These are phyloP conservation scores for Cacoxenus indagator DNA, from an alignment of 2,888 invertebrate genomes.

Conservation along the genomic window DNA sequence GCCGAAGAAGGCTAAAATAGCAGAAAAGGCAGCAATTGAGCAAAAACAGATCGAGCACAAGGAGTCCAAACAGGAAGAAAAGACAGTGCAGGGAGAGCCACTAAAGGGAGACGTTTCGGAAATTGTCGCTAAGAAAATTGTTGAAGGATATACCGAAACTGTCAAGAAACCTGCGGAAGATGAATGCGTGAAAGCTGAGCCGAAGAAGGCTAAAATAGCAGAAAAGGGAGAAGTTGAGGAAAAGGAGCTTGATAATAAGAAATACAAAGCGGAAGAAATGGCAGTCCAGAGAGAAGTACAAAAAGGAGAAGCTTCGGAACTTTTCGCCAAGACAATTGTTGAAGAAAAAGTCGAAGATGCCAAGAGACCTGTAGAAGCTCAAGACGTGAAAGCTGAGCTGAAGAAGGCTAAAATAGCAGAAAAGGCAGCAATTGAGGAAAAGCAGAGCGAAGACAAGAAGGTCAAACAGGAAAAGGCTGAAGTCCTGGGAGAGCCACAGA, in stretches of 20 bases:
- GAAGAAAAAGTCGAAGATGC: conserved; percentile 1
- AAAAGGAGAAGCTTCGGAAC: background rate
- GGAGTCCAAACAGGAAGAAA: conserved; percentile 19
- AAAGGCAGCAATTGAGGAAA: conserved; percentile 3
- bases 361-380: background rate
- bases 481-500: conserved; percentile 11
- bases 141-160: background rate
- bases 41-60: conserved; percentile 33
- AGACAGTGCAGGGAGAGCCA: background rate
- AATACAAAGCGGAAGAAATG: conserved; percentile 35
- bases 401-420: background rate
- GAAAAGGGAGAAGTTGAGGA: conserved; percentile 36
- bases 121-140: conserved; percentile 14
- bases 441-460: conserved; percentile 15
- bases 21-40: conserved; percentile 39
- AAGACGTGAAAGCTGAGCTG: background rate
- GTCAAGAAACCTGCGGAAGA: conserved; percentile 24
- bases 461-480: background rate
- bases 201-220: conserved; percentile 30
- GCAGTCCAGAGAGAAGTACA: conserved; percentile 1
- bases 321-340: background rate
- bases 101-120: conserved; percentile 6
- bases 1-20: conserved; percentile 13
- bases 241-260: conserved; percentile 38
- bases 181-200: conserved; percentile 27